A percentile compares a stretch with the other conserved stretches of the same genome.
Evolutionary conservation across 2,113 vertebrate genomes (phyloP).

Genomic region (Oxygymnocypris stewartii): DNA sequence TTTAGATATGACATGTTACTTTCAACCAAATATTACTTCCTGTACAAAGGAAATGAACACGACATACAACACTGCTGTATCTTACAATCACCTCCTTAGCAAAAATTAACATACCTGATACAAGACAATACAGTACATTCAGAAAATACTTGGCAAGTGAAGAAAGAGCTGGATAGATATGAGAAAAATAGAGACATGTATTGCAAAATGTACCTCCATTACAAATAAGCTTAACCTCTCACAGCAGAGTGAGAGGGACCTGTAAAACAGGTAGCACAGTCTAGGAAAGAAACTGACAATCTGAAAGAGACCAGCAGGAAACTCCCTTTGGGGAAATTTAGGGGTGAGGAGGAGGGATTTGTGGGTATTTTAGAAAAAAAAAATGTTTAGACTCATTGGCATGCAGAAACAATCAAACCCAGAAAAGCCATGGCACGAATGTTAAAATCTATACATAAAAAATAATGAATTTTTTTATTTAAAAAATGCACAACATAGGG

Average conservation of each 20-base stretch:
- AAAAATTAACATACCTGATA: not conserved
- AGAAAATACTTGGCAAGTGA: slow-evolving; percentile 22
- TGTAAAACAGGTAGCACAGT: slow-evolving; percentile 82
- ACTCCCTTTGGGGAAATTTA: slow-evolving; percentile 54
- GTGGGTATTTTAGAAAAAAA: not conserved
- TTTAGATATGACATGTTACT: not conserved
- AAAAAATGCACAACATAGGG: not conserved
- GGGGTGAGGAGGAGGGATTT: not conserved
- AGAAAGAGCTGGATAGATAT: slow-evolving; percentile 48
- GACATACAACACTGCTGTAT: not conserved
- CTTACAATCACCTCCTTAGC: not conserved
- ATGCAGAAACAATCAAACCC: not conserved
- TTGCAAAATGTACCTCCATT: slow-evolving; percentile 75
- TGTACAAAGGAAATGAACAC: not conserved
- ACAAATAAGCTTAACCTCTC: slow-evolving; percentile 74
- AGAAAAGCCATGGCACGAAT: not conserved
- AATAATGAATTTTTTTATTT: not conserved
- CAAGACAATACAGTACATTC: not conserved
- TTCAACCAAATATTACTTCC: not conserved
- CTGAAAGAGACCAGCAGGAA: slow-evolving; percentile 70
- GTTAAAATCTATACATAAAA: not conserved
- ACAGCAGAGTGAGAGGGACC: slow-evolving; percentile 79
- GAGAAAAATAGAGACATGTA: slow-evolving; percentile 57
- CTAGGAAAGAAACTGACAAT: slow-evolving; percentile 77
- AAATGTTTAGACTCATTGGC: not conserved